Evolutionary conservation across 2,888 invertebrate genomes (phyloP), one percentile per base, ranked within the genome.

Genomic region (Drosophila prostipennis): DNA sequence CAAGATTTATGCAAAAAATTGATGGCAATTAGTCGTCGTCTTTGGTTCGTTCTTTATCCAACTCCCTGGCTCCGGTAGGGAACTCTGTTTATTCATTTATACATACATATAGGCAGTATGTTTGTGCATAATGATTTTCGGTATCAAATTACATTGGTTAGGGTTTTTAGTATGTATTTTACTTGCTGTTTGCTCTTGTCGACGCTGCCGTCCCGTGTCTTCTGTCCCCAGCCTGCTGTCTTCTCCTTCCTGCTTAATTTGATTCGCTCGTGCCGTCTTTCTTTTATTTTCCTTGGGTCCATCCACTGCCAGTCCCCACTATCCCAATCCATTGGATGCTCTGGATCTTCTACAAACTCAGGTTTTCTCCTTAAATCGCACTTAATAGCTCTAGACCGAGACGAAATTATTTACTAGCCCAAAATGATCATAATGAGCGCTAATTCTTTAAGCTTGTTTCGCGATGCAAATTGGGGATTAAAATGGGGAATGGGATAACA

Each of bases 1-100:
- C 76, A 87, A 88, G 87, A 85, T 88, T 88, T 88, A 85, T 85
- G 87, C 89, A 85, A 86, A 87, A 84, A 85, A 88, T 87, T 85
- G 80, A 88, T 87, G 89, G 85, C 85, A 85, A 85, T 85, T 85
- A 85, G 85, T 86, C 85, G 84, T 67, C 78, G 70, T 69, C 69
- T 77, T 42, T 14, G 49, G 59, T 55, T 43, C 26, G 45, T 71
- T 61, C 54, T 72, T 64, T 79, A 72, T 69, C 68, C 68, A 43
- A 19, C 58, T 53, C 40, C 52, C 49, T 72, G 55, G 26, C 45
- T 51, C 39, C 40, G 13, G n/a, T 11, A 55, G 34, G 40, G 36
- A 67, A 29, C 67, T 55, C 42, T 49, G 53, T 67, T 52, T 53
- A 36, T 39, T 32, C 23, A 32, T 56, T 45, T 52, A 29, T 37